phyloP scores from a whole-genome alignment of 1,140 invertebrate genomes.

The Samia ricini region DNA sequence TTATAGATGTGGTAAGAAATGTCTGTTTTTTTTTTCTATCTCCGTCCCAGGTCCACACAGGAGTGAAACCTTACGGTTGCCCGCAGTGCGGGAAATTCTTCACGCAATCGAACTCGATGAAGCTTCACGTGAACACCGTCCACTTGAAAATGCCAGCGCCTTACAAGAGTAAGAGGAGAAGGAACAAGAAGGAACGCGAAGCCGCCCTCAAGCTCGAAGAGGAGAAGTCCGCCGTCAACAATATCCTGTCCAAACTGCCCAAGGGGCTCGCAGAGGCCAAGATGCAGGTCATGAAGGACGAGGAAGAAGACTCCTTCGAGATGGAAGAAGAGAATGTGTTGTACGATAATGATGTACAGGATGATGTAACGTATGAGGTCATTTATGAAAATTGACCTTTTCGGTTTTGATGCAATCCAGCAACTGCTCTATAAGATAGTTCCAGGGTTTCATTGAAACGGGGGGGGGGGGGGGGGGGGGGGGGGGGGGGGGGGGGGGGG shows the following conservation, averaged over 20 bases:
- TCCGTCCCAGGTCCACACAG: conserved; percentile 63
- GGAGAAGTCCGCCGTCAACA: background rate
- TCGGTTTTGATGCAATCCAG: too few species aligned
- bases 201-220: background rate
- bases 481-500: too few species aligned
- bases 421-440: too few species aligned
- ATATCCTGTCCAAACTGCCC: background rate
- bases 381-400: conserved; percentile 16
- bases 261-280: background rate
- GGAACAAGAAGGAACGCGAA: background rate
- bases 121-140: conserved; percentile 72
- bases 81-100: conserved; percentile 88
- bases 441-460: too few species aligned
- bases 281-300: conserved; percentile 1
- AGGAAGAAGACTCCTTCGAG: background rate
- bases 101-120: conserved; percentile 84
- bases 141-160: conserved; percentile 53
- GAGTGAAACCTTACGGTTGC: conserved; percentile 89
- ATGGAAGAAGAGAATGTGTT: conserved; percentile 1
- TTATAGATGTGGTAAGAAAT: too few species aligned
- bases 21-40: background rate
- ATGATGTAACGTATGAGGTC: conserved; percentile 18
- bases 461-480: too few species aligned
- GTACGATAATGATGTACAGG: conserved; percentile 11
- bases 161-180: conserved; percentile 40